Percentiles rank a stretch among this genome's conserved stretches.
Conservation (phyloP, 2,888 invertebrate species). For the Homarus gammarus region DNA sequence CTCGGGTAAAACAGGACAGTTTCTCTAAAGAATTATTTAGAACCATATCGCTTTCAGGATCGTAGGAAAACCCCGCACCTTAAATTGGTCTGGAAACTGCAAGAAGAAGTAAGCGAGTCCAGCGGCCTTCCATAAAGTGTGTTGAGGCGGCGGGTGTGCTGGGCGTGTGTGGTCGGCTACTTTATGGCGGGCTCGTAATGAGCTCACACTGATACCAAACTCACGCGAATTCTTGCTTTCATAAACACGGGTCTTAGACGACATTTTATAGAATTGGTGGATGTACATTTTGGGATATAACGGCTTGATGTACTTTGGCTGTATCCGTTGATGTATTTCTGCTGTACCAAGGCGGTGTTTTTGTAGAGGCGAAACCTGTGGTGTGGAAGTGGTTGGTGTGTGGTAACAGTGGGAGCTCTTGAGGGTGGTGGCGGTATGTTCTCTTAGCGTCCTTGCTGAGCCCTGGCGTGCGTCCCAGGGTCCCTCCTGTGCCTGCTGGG, state of each 20-base stretch:
- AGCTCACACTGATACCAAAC: constrained; percentile 70
- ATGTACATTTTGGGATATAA: constrained; percentile 18
- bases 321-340: not conserved
- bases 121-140: constrained; percentile 67
- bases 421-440: constrained; percentile 27
- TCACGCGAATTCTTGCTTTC: constrained; percentile 62
- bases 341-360: not conserved
- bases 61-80: constrained; percentile 63
- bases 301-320: constrained; percentile 22
- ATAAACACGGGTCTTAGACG: constrained; percentile 48
- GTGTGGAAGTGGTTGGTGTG: constrained; percentile 10
- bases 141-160: constrained; percentile 64
- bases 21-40: constrained; percentile 58
- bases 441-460: constrained; percentile 27
- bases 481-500: not conserved
- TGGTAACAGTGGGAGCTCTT: constrained; percentile 59
- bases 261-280: constrained; percentile 38
- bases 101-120: constrained; percentile 63
- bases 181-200: constrained; percentile 64
- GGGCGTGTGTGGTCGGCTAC: constrained; percentile 65
- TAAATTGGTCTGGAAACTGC: constrained; percentile 65
- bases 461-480: constrained; percentile 10
- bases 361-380: not conserved
- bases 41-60: constrained; percentile 65
- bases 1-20: constrained; percentile 16